phyloP scores from a whole-genome alignment of 2,888 invertebrate genomes.

The Apotomis betuletana region DNA sequence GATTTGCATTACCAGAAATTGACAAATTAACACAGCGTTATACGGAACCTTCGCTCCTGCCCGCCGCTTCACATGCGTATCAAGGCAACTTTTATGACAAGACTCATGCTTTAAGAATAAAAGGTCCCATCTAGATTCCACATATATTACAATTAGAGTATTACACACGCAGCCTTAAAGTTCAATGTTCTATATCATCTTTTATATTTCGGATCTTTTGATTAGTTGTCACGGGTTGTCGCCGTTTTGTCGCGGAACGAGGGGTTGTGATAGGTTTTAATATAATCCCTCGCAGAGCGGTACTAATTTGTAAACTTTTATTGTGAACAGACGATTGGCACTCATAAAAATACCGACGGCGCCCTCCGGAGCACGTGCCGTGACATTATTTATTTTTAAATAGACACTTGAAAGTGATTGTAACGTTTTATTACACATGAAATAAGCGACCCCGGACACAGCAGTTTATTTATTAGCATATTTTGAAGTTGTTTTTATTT shows the following conservation, averaged over 20 bases:
- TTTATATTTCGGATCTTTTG: not conserved
- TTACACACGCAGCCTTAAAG: not conserved
- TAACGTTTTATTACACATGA: not conserved
- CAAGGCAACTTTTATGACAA: constrained; percentile 32
- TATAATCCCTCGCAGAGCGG: constrained; percentile 15
- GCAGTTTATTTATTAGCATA: not conserved
- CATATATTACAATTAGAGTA: not conserved
- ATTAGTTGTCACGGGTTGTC: not conserved
- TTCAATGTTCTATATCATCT: not conserved
- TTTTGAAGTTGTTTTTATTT: not conserved
- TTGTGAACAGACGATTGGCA: constrained; percentile 10
- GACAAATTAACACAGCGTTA: too few relatives aligned
- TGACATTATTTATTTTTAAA: not conserved
- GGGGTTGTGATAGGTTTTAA: constrained; percentile 23
- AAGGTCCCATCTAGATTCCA: not conserved
- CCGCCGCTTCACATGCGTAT: constrained; percentile 2
- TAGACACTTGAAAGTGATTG: not conserved
- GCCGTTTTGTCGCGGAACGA: constrained; percentile 6
- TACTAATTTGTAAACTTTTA: constrained; percentile 30
- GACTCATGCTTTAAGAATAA: constrained; percentile 5
- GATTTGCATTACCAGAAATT: too few relatives aligned
- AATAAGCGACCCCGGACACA: not conserved
- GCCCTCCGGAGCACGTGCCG: constrained; percentile 17
- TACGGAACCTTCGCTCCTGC: constrained; percentile 9
- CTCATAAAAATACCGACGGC: constrained; percentile 19